Percentiles rank a stretch among this genome's conserved stretches.
phyloP scores from a whole-genome alignment of 2,797 vertebrate genomes.

The Salarias fasciatus region DNA sequence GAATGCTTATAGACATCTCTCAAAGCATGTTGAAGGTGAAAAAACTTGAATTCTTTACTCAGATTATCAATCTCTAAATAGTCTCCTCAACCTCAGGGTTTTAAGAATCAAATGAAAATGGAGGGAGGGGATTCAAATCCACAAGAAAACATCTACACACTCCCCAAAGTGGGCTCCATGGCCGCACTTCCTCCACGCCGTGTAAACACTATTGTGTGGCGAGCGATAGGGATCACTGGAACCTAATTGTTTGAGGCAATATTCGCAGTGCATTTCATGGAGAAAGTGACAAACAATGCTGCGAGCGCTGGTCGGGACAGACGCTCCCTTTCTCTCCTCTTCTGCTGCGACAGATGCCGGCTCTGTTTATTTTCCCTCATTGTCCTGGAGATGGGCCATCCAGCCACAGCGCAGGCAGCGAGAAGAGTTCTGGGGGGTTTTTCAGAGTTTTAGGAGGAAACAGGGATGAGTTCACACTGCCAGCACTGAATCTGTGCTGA shows the following conservation, averaged over 20 bases:
- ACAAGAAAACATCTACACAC: conserved; percentile 60
- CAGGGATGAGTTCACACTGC: not conserved
- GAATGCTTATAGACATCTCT: no score
- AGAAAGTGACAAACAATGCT: conserved; percentile 82
- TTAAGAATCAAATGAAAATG: conserved; percentile 22
- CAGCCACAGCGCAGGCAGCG: conserved; percentile 33
- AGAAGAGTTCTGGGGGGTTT: conserved; percentile 5
- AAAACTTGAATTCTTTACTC: not conserved
- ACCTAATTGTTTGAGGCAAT: conserved; percentile 83
- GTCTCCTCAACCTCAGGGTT: not conserved
- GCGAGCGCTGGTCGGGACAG: conserved; percentile 44
- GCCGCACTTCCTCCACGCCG: conserved; percentile 77
- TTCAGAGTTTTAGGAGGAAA: not conserved
- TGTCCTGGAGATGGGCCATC: conserved; percentile 32
- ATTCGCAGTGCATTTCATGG: conserved; percentile 67
- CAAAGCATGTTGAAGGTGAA: no score
- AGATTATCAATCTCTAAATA: not conserved
- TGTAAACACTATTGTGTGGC: conserved; percentile 85
- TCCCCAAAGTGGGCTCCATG: conserved; percentile 72
- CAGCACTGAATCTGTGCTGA: not conserved
- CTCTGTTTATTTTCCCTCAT: conserved; percentile 58
- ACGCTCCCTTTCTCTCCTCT: conserved; percentile 29
- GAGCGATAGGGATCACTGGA: conserved; percentile 78
- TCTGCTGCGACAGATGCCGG: conserved; percentile 42
- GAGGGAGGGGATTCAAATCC: conserved; percentile 25